Percentiles rank a stretch among this genome's conserved stretches.
phyloP scores from a whole-genome alignment of 2,797 vertebrate genomes.

The Bradypodion ventrale region DNA sequence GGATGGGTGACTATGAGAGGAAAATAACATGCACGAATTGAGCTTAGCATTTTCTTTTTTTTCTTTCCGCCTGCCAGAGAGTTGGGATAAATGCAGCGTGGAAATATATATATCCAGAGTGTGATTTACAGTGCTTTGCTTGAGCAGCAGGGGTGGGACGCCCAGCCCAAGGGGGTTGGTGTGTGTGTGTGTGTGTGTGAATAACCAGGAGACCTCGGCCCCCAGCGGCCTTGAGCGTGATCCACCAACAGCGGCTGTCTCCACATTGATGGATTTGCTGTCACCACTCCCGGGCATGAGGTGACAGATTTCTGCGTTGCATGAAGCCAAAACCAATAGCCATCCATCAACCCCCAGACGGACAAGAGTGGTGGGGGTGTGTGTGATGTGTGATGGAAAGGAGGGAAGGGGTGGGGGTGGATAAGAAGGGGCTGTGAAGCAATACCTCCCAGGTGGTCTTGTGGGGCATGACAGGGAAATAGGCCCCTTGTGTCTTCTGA shows the following conservation, averaged over 20 bases:
- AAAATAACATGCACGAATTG: not conserved
- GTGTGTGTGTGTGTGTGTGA: conserved; percentile 20
- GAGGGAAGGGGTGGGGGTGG: not conserved
- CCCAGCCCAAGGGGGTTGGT: conserved; percentile 6
- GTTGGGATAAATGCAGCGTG: not conserved
- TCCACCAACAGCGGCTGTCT: conserved; percentile 64
- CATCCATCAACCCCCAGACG: conserved; percentile 66
- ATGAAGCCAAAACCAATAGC: conserved; percentile 69
- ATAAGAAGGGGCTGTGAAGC: conserved; percentile 21
- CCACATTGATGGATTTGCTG: conserved; percentile 72
- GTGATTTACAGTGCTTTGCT: conserved; percentile 38
- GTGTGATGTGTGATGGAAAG: conserved; percentile 26
- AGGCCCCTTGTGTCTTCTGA: fast-evolving
- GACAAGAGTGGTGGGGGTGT: conserved; percentile 36
- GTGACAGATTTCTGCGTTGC: conserved; percentile 67
- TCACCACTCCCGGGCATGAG: conserved; percentile 64
- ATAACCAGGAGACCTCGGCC: conserved; percentile 42
- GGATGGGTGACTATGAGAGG: not conserved
- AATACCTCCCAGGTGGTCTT: conserved; percentile 29
- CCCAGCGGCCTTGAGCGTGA: conserved; percentile 66
- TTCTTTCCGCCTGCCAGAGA: not conserved
- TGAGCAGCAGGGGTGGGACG: conserved; percentile 22
- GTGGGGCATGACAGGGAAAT: not conserved
- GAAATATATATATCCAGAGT: conserved; percentile 32
- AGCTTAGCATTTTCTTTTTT: not conserved